These are phyloP conservation scores for Psococerastis gibbosa DNA, from an alignment of 2,888 invertebrate genomes.

Conservation along the genomic window DNA sequence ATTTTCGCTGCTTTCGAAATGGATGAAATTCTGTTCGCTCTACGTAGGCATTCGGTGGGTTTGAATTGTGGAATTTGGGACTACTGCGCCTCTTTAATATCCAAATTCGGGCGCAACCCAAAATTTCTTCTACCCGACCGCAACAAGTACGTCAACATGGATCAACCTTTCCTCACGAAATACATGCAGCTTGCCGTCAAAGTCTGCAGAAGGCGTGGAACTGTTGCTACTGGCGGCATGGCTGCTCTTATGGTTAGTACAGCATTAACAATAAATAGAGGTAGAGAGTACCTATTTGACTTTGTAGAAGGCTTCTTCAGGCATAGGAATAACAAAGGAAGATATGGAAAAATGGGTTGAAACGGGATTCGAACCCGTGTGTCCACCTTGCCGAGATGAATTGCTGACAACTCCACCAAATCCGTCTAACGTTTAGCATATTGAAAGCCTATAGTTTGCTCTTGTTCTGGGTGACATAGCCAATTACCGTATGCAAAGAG, in stretches of 20 bases:
- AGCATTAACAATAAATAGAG: no score
- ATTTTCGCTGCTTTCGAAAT: conserved; percentile 46
- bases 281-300: no score
- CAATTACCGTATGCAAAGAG: no score
- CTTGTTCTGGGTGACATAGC: neutral
- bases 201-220: conserved; percentile 38
- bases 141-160: conserved; percentile 45
- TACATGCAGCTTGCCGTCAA: conserved; percentile 40
- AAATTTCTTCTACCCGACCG: conserved; percentile 46
- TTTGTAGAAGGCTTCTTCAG: no score
- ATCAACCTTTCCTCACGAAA: conserved; percentile 38
- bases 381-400: no score
- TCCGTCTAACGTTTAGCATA: neutral
- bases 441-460: conserved; percentile 2
- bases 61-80: conserved; percentile 61
- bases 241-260: conserved; percentile 36
- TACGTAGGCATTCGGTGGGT: conserved; percentile 45
- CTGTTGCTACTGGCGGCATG: conserved; percentile 49
- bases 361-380: no score
- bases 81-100: conserved; percentile 44
- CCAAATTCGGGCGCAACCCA: conserved; percentile 38
- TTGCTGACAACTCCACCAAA: conserved; percentile 8
- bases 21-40: conserved; percentile 45
- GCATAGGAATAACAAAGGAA: no score
- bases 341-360: no score